A percentile compares a stretch with the other conserved stretches of the same genome.
phyloP scores from a whole-genome alignment of 1,140 invertebrate genomes.

The Thalassaphorura encarpata region DNA sequence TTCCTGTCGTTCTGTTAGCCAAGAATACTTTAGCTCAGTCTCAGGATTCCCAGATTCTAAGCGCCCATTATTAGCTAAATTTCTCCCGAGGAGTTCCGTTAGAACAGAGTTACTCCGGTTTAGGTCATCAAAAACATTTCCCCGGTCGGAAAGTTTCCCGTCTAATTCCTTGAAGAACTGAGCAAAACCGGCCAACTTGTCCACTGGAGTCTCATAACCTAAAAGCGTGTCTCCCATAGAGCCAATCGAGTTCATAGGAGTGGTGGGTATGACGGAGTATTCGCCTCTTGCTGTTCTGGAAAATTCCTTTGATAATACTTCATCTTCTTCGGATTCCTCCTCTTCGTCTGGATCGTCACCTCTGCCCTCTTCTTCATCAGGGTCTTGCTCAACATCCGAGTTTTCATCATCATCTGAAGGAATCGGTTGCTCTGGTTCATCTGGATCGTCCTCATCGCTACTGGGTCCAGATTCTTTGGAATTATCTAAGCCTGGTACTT shows the following conservation, averaged over 20 bases:
- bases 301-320: neutral
- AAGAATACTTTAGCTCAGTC: slow-evolving; percentile 18
- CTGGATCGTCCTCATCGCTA: slow-evolving; percentile 25
- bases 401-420: neutral
- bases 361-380: slow-evolving; percentile 10
- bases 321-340: slow-evolving; percentile 16
- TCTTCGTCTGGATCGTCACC: slow-evolving; percentile 35
- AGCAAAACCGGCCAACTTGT: slow-evolving; percentile 17
- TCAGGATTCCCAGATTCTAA: slow-evolving; percentile 3
- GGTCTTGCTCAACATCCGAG: slow-evolving; percentile 9
- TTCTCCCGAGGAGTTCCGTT: neutral
- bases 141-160: slow-evolving; percentile 18
- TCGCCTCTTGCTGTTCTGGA: neutral
- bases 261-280: neutral
- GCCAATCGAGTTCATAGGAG: neutral
- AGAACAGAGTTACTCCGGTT: neutral
- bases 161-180: slow-evolving; percentile 21
- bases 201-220: neutral
- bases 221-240: neutral
- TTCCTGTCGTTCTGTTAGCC: slow-evolving; percentile 5
- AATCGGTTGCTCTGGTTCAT: slow-evolving; percentile 8
- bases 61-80: neutral
- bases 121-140: slow-evolving; percentile 11
- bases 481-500: slow-evolving; percentile 5
- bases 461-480: slow-evolving; percentile 29